A percentile compares a stretch with the other conserved stretches of the same genome.
These are phyloP conservation scores for Anthrax anthrax DNA, from an alignment of 2,888 invertebrate species.

Conservation along the genomic window DNA sequence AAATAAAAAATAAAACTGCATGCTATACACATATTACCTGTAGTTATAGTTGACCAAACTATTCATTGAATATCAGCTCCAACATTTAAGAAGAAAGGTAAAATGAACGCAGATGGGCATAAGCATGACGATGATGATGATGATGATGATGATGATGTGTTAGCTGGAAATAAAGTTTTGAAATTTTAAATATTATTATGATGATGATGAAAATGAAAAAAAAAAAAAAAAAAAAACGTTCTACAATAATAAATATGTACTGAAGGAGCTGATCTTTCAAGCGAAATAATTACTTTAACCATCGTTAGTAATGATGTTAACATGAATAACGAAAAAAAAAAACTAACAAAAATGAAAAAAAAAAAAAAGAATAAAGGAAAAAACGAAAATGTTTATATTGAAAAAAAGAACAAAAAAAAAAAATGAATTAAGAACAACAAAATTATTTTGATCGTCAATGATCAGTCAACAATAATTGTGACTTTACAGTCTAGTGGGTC, in stretches of 20 bases:
- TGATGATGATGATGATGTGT: not conserved
- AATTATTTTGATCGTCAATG: not conserved
- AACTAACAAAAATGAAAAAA: not conserved
- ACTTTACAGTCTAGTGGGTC: not conserved
- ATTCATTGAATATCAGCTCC: too few relatives aligned
- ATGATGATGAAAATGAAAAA: not conserved
- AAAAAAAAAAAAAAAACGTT: not conserved
- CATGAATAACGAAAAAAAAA: not conserved
- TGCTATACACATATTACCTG: too few relatives aligned
- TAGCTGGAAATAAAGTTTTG: not conserved
- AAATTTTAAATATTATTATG: not conserved
- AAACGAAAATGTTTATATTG: too few relatives aligned
- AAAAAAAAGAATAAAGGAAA: too few relatives aligned
- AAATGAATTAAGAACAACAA: not conserved
- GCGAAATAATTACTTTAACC: conserved; percentile 6
- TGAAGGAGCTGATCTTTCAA: conserved; percentile 2
- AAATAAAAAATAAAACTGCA: too few relatives aligned
- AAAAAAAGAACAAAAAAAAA: too few relatives aligned
- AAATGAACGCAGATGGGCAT: not conserved
- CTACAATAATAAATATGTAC: not conserved
- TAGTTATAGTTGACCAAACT: too few relatives aligned
- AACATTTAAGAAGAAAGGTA: too few relatives aligned
- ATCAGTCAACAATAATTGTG: not conserved
- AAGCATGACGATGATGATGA: not conserved
- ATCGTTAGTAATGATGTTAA: conserved; percentile 1